A percentile compares a stretch with the other conserved stretches of the same genome.
Evolutionary conservation across 2,888 invertebrate species (phyloP).

Genomic region (Neoitamus cyanurus): DNA sequence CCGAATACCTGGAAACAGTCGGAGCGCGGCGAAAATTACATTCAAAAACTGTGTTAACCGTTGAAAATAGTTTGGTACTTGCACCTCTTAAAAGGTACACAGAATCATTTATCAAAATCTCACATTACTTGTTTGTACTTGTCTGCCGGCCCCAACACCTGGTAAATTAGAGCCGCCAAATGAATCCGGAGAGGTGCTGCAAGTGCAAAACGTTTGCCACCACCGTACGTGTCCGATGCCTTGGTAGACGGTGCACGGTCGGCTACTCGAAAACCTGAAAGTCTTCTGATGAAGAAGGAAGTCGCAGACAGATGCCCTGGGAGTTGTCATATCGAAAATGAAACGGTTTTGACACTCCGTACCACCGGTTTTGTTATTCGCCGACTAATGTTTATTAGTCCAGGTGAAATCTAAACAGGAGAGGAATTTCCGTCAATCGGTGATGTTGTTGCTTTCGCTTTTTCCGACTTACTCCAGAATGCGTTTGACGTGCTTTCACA

Average conservation of each 20-base stretch:
- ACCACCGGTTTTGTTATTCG: constrained; percentile 15
- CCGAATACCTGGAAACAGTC: constrained; percentile 37
- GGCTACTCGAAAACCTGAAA: background rate
- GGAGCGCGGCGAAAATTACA: constrained; percentile 43
- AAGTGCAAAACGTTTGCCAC: background rate
- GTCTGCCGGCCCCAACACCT: constrained; percentile 45
- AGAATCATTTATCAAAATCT: constrained; percentile 50
- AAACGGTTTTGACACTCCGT: constrained; percentile 4
- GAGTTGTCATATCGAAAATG: constrained; percentile 6
- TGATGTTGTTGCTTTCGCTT: background rate
- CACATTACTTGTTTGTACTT: constrained; percentile 48
- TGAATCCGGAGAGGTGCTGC: background rate
- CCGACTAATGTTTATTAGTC: background rate
- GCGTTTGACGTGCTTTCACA: background rate
- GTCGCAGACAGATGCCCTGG: constrained; percentile 6
- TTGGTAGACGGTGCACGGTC: background rate
- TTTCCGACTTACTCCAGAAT: background rate
- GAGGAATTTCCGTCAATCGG: background rate
- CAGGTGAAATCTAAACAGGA: background rate
- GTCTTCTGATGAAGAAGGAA: constrained; percentile 17
- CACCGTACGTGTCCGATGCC: background rate
- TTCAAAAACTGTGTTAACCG: constrained; percentile 43
- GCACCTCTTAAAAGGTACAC: constrained; percentile 45
- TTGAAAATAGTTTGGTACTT: constrained; percentile 39
- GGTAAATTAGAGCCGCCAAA: constrained; percentile 42